These are phyloP conservation scores for Lucinisca nassula DNA, from an alignment of 2,888 invertebrate genomes.

Conservation along the genomic window DNA sequence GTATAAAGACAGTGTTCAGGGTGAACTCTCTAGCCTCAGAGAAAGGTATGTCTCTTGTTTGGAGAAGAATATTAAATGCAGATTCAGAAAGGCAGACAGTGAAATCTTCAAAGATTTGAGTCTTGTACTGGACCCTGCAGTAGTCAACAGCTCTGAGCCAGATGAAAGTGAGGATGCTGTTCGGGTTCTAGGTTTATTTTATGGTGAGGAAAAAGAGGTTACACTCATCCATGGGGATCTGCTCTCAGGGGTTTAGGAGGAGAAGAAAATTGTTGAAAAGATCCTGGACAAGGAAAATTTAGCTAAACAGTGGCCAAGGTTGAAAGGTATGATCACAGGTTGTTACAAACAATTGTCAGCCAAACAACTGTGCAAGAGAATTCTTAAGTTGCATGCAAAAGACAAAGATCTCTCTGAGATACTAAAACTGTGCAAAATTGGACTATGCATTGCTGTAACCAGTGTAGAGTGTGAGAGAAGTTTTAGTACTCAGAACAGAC, in stretches of 20 bases:
- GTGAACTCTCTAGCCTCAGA: slow-evolving; percentile 26
- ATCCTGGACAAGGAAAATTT: slow-evolving; percentile 28
- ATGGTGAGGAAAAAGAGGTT: slow-evolving; percentile 14
- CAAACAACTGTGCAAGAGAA: slow-evolving; percentile 13
- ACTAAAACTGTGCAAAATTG: slow-evolving; percentile 29
- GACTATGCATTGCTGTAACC: slow-evolving; percentile 41
- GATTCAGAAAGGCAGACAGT: slow-evolving; percentile 44
- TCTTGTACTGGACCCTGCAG: slow-evolving; percentile 27
- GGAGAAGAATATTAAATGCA: slow-evolving; percentile 44
- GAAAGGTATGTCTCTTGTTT: slow-evolving; percentile 14
- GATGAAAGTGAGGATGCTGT: neutral
- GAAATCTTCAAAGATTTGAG: slow-evolving; percentile 40
- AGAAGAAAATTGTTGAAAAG: neutral
- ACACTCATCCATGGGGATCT: slow-evolving; percentile 29
- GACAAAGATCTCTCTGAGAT: slow-evolving; percentile 20
- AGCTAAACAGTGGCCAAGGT: slow-evolving; percentile 42
- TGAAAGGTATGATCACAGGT: slow-evolving; percentile 46
- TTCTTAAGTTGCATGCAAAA: slow-evolving; percentile 27
- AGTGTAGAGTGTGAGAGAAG: slow-evolving; percentile 58
- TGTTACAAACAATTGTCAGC: neutral
- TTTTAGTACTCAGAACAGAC: slow-evolving; percentile 51
- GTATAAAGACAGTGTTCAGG: slow-evolving; percentile 12
- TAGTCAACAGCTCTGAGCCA: neutral
- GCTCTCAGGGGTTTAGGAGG: slow-evolving; percentile 16
- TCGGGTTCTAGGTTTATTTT: neutral